Conservation (phyloP, 1,140 invertebrate species). For the Stenopsyche tienmushanensis region DNA sequence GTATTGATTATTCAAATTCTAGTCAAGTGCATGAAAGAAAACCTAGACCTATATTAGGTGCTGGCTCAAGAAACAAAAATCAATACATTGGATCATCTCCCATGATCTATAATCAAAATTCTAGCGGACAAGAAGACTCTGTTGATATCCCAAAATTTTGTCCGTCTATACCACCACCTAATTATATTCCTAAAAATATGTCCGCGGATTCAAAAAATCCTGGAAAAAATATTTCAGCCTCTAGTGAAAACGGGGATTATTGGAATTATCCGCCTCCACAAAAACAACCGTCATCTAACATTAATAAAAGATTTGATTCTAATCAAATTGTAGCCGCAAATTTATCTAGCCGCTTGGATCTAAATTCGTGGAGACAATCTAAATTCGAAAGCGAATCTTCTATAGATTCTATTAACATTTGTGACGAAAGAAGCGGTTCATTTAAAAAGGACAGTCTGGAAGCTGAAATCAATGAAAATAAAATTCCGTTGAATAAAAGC, state of each 20-base stretch:
- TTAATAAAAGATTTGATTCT: constrained; percentile 11
- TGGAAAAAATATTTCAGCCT: constrained; percentile 10
- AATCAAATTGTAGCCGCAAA: not conserved
- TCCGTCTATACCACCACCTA: constrained; percentile 32
- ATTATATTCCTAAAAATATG: constrained; percentile 17
- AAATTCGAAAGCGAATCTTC: constrained; percentile 24
- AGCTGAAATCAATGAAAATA: too few species aligned
- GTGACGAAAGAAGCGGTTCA: too few species aligned
- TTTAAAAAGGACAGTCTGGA: too few species aligned
- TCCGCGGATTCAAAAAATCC: not conserved
- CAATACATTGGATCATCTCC: constrained; percentile 24
- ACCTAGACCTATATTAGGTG: constrained; percentile 36
- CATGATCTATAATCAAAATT: constrained; percentile 13
- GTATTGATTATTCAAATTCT: not conserved
- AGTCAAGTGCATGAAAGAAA: constrained; percentile 25
- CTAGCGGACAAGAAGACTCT: not conserved
- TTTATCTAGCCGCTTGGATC: constrained; percentile 25
- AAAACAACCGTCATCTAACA: not conserved
- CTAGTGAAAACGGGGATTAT: constrained; percentile 27
- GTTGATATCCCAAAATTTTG: constrained; percentile 33
- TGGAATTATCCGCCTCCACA: constrained; percentile 35
- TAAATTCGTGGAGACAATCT: constrained; percentile 36
- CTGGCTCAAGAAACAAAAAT: constrained; percentile 27
- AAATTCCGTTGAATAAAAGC: too few species aligned
- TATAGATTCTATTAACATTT: constrained; percentile 1